These are phyloP conservation scores for Onchidella celtica DNA, from an alignment of 2,888 invertebrate genomes.

Conservation along the genomic window DNA sequence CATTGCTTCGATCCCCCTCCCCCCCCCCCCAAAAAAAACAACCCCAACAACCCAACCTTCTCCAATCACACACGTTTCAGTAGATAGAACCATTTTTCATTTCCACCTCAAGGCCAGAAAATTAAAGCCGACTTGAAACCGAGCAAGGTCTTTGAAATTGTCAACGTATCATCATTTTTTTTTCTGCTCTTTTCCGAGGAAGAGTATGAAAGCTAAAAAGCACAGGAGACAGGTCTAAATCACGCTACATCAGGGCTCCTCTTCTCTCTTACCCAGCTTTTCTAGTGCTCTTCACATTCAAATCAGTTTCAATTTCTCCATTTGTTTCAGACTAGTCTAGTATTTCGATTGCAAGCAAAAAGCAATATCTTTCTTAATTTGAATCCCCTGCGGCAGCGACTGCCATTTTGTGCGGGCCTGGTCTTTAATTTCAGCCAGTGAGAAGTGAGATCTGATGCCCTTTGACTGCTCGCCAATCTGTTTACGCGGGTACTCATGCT, in stretches of 20 bases:
- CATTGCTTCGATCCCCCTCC: neutral
- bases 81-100: too few species aligned
- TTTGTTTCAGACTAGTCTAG: constrained; percentile 26
- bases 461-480: neutral
- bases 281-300: constrained; percentile 36
- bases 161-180: too few species aligned
- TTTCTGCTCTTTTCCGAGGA: too few species aligned
- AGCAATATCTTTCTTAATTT: constrained; percentile 44
- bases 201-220: too few species aligned
- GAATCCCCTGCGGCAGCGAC: constrained; percentile 14
- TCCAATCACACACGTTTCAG: too few species aligned
- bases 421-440: constrained; percentile 23
- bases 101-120: too few species aligned
- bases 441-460: neutral
- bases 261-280: neutral
- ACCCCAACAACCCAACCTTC: too few species aligned
- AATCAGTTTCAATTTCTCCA: constrained; percentile 44
- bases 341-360: constrained; percentile 45
- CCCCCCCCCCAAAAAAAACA: too few species aligned
- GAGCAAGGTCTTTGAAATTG: too few species aligned
- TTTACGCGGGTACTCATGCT: constrained; percentile 33
- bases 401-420: constrained; percentile 2
- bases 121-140: too few species aligned
- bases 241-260: neutral
- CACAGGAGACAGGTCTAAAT: too few species aligned